Conservation (phyloP, 2,113 vertebrate genomes). For the Tyrannus savana region DNA sequence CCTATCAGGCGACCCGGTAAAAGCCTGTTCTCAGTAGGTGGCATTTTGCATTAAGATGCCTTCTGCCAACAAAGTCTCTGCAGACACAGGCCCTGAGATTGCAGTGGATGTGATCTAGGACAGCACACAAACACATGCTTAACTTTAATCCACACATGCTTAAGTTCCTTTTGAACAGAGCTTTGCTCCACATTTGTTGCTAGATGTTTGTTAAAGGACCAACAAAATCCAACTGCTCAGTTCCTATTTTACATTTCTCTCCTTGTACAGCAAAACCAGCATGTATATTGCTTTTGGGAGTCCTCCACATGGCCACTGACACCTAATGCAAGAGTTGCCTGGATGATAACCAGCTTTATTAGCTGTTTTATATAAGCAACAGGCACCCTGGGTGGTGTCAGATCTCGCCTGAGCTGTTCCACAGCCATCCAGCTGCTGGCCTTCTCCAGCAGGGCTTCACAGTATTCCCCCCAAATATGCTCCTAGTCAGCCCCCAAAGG, state of each 20-base stretch:
- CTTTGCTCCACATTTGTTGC: background rate
- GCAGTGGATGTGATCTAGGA: background rate
- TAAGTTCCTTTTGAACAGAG: slow-evolving; percentile 23
- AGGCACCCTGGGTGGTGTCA: background rate
- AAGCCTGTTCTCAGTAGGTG: background rate
- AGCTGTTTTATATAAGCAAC: slow-evolving; percentile 1
- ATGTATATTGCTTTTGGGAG: background rate
- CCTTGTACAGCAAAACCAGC: background rate
- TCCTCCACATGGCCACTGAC: slow-evolving; percentile 15
- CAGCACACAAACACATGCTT: slow-evolving; percentile 9
- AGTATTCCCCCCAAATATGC: background rate
- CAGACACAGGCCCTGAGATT: background rate
- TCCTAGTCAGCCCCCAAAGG: background rate
- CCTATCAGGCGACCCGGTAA: background rate
- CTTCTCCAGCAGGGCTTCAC: background rate
- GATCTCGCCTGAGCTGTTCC: background rate
- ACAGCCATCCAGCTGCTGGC: background rate
- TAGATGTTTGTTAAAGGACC: background rate
- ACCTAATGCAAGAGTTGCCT: background rate
- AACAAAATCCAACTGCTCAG: background rate
- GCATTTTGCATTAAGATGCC: background rate
- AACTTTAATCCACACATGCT: slow-evolving; percentile 16
- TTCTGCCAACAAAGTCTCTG: background rate
- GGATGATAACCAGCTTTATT: slow-evolving; percentile 35
- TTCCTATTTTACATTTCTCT: background rate